Base-by-base conservation (phyloP, 2,888 invertebrate species). In the Merodon equestris region DNA sequence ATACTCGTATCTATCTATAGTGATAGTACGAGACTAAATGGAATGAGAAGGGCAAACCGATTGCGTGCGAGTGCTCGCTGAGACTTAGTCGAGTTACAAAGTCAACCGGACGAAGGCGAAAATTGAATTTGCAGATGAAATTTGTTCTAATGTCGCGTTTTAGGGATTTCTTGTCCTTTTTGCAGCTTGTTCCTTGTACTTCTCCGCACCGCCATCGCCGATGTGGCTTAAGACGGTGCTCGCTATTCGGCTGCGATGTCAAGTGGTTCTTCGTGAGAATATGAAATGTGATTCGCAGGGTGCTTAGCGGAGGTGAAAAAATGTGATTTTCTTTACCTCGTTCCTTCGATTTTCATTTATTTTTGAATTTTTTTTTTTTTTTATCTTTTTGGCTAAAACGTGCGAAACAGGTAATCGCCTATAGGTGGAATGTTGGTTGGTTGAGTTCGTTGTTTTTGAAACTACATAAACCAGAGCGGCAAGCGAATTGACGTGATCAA, bases 121-220 rank as follows among this genome's bases (percentile, higher is more conserved):
- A 71, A 71, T 72, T 64, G 44, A 63, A 63, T 61, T 67, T 63
- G 13, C 57, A 61, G 72, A 63, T 72, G 63, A 79, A 68, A 68
- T 79, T 68, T 79, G 79, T 73, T 73, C 77, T 77, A 77, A 72
- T 77, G 77, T 71, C 61, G 42, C 61, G 10, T 48, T 64, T 19
- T 27, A 27, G 27, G 7, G 48, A 47, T 18, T 44, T 54, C 3
- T 47, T 13, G 17, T 13, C 44, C n/a, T 34, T 48, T 50, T 18
- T 5, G 48, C 51, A 53, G 45, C 45, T 27, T 57, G 48, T 42
- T 57, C 34, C 54, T 58, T 76, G 53, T n/a, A n/a, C n/a, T n/a
- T n/a, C 47, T 27, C 27, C 27, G 3, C 7, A 27, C 27, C 27
- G 7, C 27, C 7, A 27, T 27, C 27, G 27, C 2, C 27, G n/a